Conservation (phyloP, 2,888 invertebrate species). For the Lochmaea crataegi region DNA sequence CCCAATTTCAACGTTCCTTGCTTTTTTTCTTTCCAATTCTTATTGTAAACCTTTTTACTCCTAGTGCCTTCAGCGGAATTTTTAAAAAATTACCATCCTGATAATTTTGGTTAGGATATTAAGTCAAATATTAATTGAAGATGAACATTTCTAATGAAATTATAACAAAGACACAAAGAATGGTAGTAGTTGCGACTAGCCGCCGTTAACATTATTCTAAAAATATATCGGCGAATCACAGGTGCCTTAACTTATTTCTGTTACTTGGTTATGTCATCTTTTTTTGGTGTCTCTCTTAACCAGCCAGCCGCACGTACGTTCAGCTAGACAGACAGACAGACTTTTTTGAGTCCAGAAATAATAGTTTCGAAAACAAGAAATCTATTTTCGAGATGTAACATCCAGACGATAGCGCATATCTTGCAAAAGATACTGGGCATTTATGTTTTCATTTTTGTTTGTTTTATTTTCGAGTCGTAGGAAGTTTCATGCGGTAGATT, state of each 20-base stretch:
- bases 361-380: slow-evolving; percentile 23
- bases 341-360: slow-evolving; percentile 47
- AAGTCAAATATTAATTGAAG: no score
- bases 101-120: no score
- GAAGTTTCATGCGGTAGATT: background rate
- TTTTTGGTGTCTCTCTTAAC: slow-evolving; percentile 40
- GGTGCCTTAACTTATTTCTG: slow-evolving; percentile 47
- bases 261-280: slow-evolving; percentile 53
- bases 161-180: background rate
- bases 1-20: no score
- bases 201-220: slow-evolving; percentile 38
- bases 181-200: background rate
- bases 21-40: no score
- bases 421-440: slow-evolving; percentile 7
- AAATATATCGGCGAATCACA: slow-evolving; percentile 49
- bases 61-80: no score
- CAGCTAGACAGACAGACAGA: slow-evolving; percentile 45
- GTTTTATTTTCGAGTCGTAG: slow-evolving; percentile 10
- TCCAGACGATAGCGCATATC: slow-evolving; percentile 11
- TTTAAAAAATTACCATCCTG: no score
- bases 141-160: background rate
- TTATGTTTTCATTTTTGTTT: slow-evolving; percentile 12
- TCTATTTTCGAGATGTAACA: slow-evolving; percentile 26
- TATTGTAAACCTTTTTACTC: no score
- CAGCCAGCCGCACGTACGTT: background rate